Conservation (phyloP, 2,113 vertebrate species). For the Pristiophorus japonicus region DNA sequence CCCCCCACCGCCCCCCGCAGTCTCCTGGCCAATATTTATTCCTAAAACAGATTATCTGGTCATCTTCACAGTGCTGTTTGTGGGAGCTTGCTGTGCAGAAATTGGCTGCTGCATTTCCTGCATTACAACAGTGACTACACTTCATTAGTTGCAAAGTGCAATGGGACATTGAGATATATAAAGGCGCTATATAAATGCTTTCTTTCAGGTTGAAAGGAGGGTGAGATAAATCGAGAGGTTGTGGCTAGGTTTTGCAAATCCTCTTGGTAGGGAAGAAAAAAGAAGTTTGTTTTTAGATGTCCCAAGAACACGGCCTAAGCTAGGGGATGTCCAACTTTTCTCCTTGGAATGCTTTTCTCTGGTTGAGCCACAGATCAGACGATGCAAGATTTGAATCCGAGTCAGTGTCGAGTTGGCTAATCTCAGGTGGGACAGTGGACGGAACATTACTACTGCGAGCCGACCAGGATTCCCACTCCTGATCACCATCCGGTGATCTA, state of each 20-base stretch:
- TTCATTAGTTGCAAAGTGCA: not conserved
- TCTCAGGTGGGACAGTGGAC: not conserved
- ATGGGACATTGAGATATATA: not conserved
- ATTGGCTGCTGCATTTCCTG: not conserved
- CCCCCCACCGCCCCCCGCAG: too few species aligned
- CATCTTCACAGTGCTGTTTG: not conserved
- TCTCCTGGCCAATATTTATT: not conserved
- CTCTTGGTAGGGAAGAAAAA: not conserved
- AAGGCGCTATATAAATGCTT: not conserved
- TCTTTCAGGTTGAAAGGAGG: not conserved
- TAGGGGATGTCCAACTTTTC: not conserved
- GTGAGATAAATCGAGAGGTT: not conserved
- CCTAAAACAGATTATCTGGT: not conserved
- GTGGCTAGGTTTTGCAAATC: not conserved
- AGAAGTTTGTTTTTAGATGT: not conserved
- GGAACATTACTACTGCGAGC: not conserved
- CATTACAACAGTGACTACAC: not conserved
- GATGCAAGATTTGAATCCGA: not conserved
- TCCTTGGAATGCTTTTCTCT: not conserved
- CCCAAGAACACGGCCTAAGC: not conserved
- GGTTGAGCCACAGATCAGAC: not conserved
- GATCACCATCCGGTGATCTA: not conserved
- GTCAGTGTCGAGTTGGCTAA: not conserved
- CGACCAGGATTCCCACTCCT: not conserved
- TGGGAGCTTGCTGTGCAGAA: not conserved